Percentiles rank a stretch among this genome's conserved stretches.
phyloP scores from a whole-genome alignment of 1,140 invertebrate genomes.

The Pseudobourletiella spinata region DNA sequence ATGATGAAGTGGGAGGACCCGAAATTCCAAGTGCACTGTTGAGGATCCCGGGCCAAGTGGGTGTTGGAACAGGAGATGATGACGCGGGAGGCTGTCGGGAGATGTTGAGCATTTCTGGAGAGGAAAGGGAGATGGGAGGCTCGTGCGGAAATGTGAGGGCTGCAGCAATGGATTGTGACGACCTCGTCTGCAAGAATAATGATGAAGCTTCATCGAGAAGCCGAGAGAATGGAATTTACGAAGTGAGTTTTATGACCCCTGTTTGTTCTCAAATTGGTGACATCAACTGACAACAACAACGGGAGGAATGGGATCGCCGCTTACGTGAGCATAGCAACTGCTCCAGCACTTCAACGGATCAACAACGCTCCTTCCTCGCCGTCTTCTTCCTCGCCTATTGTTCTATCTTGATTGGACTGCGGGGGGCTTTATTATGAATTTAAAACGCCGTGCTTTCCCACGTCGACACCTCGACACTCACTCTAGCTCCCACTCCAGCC shows the following conservation, averaged over 20 bases:
- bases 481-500: too few species aligned
- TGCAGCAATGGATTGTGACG: neutral
- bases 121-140: neutral
- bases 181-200: conserved; percentile 1
- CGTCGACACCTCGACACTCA: too few species aligned
- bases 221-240: neutral
- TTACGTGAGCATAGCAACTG: neutral
- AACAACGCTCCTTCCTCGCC: too few species aligned
- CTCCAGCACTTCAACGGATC: too few species aligned
- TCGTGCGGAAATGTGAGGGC: neutral
- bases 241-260: conserved; percentile 1
- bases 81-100: neutral
- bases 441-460: too few species aligned
- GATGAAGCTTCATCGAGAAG: neutral
- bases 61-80: neutral
- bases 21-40: neutral
- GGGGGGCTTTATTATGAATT: too few species aligned
- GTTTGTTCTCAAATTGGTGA: conserved; percentile 2
- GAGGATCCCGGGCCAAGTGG: neutral
- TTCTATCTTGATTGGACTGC: too few species aligned
- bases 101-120: neutral
- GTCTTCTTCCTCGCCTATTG: too few species aligned
- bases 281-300: conserved; percentile 4
- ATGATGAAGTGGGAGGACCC: neutral
- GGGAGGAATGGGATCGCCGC: neutral